Conservation (phyloP, 2,888 invertebrate genomes). For the Cylloceria caligata region DNA sequence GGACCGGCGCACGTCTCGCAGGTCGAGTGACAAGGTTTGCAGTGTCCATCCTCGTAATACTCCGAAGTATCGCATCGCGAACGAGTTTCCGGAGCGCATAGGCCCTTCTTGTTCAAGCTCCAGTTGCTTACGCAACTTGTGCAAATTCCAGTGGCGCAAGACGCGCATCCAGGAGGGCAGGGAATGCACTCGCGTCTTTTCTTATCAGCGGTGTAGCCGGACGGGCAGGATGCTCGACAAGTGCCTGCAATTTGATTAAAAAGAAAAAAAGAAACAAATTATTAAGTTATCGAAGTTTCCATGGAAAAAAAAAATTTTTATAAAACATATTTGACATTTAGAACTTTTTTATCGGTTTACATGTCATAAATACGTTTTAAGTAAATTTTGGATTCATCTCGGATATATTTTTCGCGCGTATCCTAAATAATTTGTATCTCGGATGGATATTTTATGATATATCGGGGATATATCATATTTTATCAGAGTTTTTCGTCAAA, state of each 20-base stretch:
- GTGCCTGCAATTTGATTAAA: constrained; percentile 85
- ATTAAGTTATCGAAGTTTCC: too few relatives aligned
- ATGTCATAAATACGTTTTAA: too few relatives aligned
- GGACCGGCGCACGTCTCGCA: constrained; percentile 94
- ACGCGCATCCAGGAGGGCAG: constrained; percentile 92
- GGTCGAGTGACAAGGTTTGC: constrained; percentile 91
- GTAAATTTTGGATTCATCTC: too few relatives aligned
- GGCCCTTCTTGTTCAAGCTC: constrained; percentile 91
- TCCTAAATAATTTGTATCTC: too few relatives aligned
- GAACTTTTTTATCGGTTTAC: too few relatives aligned
- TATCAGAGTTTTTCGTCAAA: too few relatives aligned
- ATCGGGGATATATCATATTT: too few relatives aligned
- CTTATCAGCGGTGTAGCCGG: constrained; percentile 91
- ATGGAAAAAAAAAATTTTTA: too few relatives aligned
- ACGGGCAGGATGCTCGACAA: constrained; percentile 90
- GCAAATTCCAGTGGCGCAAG: constrained; percentile 91
- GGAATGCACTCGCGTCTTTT: constrained; percentile 92
- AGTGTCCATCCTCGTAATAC: constrained; percentile 90
- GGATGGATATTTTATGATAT: too few relatives aligned
- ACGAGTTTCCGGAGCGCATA: constrained; percentile 90
- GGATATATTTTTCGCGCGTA: too few relatives aligned
- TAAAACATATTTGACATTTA: too few relatives aligned
- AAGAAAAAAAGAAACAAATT: too few relatives aligned
- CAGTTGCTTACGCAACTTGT: constrained; percentile 90
- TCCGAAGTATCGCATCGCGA: constrained; percentile 88